Base-by-base conservation (phyloP, 2,113 vertebrate genomes). In the Peromyscus leucopus region DNA sequence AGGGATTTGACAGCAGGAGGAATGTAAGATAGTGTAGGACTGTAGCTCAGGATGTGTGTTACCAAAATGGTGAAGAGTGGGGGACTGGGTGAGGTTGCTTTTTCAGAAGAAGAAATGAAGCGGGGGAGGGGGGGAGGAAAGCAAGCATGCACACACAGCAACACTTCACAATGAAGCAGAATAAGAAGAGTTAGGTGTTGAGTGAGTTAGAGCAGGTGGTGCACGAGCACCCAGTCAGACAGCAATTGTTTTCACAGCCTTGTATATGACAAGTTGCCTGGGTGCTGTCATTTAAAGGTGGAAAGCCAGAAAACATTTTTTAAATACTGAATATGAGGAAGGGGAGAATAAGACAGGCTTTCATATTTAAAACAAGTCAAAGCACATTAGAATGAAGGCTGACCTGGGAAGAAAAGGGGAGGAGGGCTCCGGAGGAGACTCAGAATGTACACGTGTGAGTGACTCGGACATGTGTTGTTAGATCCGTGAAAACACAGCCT, bases 211-310 rank as follows among this genome's bases (percentile, higher is more conserved):
- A 90, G 7, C 21, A 90, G 48, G 39, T 46, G 55, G n/a, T 11
- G 36, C 46, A 19, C 63, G 67, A 87, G 1, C 33, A 83, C 7
- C 2, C 57, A 57, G 22, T 57, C 94, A 16, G 15, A n/a, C 15
- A 74, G 17, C 71, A 75, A 33, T 33, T 87, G 33, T 96, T 85
- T 93, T 4, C 22, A 65, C 65, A 79, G 31, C 6, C 85, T 57
- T 91, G 69, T 12, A 46, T 82, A 85, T 95, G 72, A 31, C 21
- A 71, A 74, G 69, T 1, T 63, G 5, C 39, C 42, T 79, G 28
- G 10, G 4, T 85, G 7, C 15, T 94, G 31, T 79, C 31, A 48
- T 92, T 96, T 75, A 83, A 97, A 96, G 2, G 55, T 79, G 1
- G 67, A 63, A 88, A 91, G 92, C 48, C 31, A 76, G n/a, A 48